A percentile compares a stretch with the other conserved stretches of the same genome.
Evolutionary conservation across 1,140 invertebrate genomes (phyloP).

Genomic region (Dendrolimus kikuchii): DNA sequence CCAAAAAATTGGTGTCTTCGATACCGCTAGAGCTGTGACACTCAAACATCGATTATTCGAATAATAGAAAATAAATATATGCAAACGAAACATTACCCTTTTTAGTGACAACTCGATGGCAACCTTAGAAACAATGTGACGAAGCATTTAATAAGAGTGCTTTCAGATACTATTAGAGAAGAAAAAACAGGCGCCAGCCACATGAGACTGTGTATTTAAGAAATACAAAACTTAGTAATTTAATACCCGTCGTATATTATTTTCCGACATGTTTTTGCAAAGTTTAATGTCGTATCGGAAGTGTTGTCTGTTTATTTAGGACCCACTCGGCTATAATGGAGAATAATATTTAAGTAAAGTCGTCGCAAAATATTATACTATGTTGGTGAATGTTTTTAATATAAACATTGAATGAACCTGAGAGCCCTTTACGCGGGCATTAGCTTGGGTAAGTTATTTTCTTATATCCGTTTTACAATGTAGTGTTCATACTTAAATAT

Average conservation of each 20-base stretch:
- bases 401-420: constrained; percentile 23
- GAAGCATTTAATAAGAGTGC: too few relatives aligned
- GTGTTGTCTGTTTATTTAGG: constrained; percentile 48
- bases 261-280: constrained; percentile 35
- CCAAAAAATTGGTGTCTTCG: too few relatives aligned
- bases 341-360: constrained; percentile 44
- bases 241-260: constrained; percentile 34
- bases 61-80: too few relatives aligned
- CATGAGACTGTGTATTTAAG: constrained; percentile 30
- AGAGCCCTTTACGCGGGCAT: constrained; percentile 1
- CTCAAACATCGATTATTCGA: too few relatives aligned
- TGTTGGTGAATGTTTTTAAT: constrained; percentile 27
- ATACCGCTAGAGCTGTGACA: too few relatives aligned
- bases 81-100: too few relatives aligned
- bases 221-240: constrained; percentile 40
- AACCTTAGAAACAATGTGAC: too few relatives aligned
- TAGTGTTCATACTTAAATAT: too few relatives aligned
- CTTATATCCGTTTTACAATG: too few relatives aligned
- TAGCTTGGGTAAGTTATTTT: neutral
- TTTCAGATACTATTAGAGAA: neutral
- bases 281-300: constrained; percentile 42
- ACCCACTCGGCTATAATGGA: constrained; percentile 25
- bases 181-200: constrained; percentile 40
- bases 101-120: neutral
- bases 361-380: constrained; percentile 28